Base-by-base conservation (phyloP, 2,113 vertebrate species). In the Petrocephalus microphthalmus region DNA sequence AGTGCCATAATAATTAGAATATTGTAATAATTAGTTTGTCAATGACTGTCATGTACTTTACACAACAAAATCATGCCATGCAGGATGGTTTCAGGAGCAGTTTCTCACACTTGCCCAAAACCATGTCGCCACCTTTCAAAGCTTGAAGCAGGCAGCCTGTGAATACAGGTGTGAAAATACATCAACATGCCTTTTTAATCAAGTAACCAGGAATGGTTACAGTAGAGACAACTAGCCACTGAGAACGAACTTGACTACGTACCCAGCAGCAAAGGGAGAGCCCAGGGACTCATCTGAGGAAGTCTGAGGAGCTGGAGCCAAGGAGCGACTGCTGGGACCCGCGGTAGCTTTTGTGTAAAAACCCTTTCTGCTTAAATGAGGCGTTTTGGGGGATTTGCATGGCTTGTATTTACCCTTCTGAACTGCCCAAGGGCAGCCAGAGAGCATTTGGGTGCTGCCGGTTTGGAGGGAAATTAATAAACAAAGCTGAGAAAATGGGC, bases 401-500 rank as follows among this genome's bases (percentile, higher is more conserved):
- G 49, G n/a, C 25, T 20, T 19, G 52, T 54, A 17, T 20, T 54
- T 8, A 54, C 51, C 84, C 52, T 85, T 54, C 51, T 7, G 3
- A 15, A 2, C 5, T 37, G 51, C 8, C 11, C 25, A 64, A 64
- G 85, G 33, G 37, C 54, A 60, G 17, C 25, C 37, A 29, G 56
- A 17, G 37, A 15, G 60, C 53, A 86, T 86, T 86, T 86, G 85
- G 85, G 56, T 86, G 7, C 11, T 54, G 42, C 10, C 85, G 51
- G 60, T 71, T 20, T 87, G 19, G 47, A 74, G 60, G 60, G 60
- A 71, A 87, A 87, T 51, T 51, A 17, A 52, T 49, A 52, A 74
- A 29, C 60, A 87, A 87, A 87, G 25, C 52, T 74, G 67, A 15
- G 57, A 67, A 51, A 53, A 33, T 87, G 45, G 60, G 86, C 15